These are phyloP conservation scores for Chromis chromis DNA, from an alignment of 2,797 vertebrate species.

Conservation along the genomic window DNA sequence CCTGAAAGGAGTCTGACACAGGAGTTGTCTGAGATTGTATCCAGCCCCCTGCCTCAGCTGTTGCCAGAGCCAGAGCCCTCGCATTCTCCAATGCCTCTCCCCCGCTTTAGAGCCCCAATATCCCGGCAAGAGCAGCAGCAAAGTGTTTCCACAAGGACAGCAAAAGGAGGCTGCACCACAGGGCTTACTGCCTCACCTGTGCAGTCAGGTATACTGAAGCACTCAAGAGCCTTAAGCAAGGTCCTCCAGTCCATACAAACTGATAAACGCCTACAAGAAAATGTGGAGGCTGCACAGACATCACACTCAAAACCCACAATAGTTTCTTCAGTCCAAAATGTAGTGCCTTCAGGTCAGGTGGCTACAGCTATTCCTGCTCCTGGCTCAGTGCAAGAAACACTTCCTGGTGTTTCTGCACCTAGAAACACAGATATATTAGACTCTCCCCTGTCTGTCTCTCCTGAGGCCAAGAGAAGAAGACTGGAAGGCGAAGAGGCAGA, in stretches of 20 bases:
- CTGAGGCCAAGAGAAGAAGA: constrained; percentile 77
- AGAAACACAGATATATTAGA: constrained; percentile 17
- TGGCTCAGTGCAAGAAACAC: not conserved
- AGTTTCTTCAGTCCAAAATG: not conserved
- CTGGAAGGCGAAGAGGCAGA: constrained; percentile 44
- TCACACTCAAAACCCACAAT: not conserved
- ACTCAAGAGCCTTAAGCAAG: constrained; percentile 80
- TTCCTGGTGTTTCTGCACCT: constrained; percentile 5
- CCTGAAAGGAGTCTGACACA: constrained; percentile 74
- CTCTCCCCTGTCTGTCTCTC: constrained; percentile 31
- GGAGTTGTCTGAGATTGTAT: constrained; percentile 74
- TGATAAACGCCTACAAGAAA: constrained; percentile 52
- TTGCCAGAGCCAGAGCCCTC: constrained; percentile 27
- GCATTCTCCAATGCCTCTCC: constrained; percentile 49
- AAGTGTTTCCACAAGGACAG: constrained; percentile 5
- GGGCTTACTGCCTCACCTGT: constrained; percentile 45
- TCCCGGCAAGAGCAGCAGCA: constrained; percentile 42
- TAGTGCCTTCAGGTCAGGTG: not conserved
- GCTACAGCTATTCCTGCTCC: not conserved
- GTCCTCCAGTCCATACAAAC: constrained; percentile 82
- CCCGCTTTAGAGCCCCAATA: constrained; percentile 72
- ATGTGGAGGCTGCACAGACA: constrained; percentile 16
- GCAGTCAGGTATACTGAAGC: constrained; percentile 54
- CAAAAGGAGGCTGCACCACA: constrained; percentile 13
- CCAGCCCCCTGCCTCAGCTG: constrained; percentile 50